Base-by-base conservation (phyloP, 2,888 invertebrate species). In the Orthosia incerta region DNA sequence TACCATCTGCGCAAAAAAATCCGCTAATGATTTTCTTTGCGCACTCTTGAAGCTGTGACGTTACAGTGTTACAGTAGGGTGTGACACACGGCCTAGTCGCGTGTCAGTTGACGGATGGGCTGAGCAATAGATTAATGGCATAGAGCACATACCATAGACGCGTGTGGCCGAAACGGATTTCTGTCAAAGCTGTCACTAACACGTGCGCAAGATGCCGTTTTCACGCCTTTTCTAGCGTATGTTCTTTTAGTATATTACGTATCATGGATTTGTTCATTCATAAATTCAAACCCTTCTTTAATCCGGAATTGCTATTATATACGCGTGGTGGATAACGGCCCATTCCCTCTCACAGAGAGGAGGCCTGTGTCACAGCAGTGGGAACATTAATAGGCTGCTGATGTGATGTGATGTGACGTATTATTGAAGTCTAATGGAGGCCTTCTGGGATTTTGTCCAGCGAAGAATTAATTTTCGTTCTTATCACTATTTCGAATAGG, bases 101-200 rank as follows among this genome's bases (percentile, higher is more conserved):
- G 89, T 91, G 92, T 84, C 88, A 70, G 90, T 89, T 92, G 91
- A 91, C 89, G 89, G 89, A 91, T 84, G 83, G 80, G 71, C 79
- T 68, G 77, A 73, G 82, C 80, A 77, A 80, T 82, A 87, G 86
- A 86, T 87, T 84, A 85, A 86, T 86, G 79, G 79, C 68, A 76
- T 60, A 73, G 71, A 83, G 71, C 84, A 77, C 74, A 84, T 86
- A 86, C 80, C 83, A 83, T 82, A 83, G 85, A 83, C 85, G 85
- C 86, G 86, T 81, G 86, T 75, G 75, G 70, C 85, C 83, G 70
- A 79, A 92, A 88, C 89, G 89, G 91, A 92, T 92, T 91, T 89
- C 90, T 91, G 91, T 91, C 91, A 89, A 89, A 90, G 81, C 89
- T 90, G 92, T 91, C 92, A 89, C 71, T 77, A 84, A 81, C 92